Evolutionary conservation across 2,113 vertebrate species (phyloP), one percentile per base, ranked within the genome.

Genomic region (Pygoscelis adeliae): DNA sequence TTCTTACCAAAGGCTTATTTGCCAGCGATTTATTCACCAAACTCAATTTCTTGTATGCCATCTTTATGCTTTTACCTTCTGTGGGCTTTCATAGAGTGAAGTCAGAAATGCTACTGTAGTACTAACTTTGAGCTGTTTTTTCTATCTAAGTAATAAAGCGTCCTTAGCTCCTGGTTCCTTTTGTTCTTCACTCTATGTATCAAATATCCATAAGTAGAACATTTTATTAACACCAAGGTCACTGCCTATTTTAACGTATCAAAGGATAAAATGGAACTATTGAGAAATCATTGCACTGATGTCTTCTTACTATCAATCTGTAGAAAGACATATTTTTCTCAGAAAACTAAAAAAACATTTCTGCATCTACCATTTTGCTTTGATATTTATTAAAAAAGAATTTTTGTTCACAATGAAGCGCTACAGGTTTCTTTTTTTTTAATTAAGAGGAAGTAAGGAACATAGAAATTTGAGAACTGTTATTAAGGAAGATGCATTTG

Each of bases 71-170:
- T 96, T 98, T 93, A 30, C 87, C 81, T 95, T 96, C 69, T 66
- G 70, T 77, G 72, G 69, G 38, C 58, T 98, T 90, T 96, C 85
- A 67, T 2, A 87, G 72, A 96, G 61, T 62, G 26, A 65, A 76
- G 36, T 91, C 83, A 90, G 88, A 92, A 98, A 97, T 63, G 73
- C 67, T 94, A 49, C 94, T 89, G 69, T 46, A 87, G 83, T 91
- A 90, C 80, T 85, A 92, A 96, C 62, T 42, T 92, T 90, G 93
- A 95, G 89, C 81, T 97, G 66, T 26, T 97, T 93, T 91, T 91
- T 69, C 59, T 78, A 8, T 81, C 55, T 73, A 71, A 97, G 81
- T 96, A 95, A 89, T 80, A 89, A 95, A 86, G 17, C 13, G 4
- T 38, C 82, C 61, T 84, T 70, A 89, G 69, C 29, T 97, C 42